Base-by-base conservation (phyloP, 1,140 invertebrate genomes). In the Pachyrhynchus sulphureomaculatus region DNA sequence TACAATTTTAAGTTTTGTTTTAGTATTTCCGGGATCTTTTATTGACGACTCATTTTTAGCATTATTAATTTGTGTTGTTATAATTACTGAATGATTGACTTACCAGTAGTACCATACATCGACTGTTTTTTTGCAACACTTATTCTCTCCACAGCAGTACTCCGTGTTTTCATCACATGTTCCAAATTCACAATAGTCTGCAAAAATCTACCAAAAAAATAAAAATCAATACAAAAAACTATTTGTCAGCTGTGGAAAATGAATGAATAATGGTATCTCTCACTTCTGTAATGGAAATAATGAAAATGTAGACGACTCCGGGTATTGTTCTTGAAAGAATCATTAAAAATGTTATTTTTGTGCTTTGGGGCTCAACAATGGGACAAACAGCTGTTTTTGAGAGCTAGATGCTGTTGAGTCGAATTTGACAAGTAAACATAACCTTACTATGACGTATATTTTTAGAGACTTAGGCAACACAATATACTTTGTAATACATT, bases 71-170 rank as follows among this genome's bases (percentile, higher is more conserved):
- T n/a, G n/a, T n/a, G n/a, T n/a, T n/a, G n/a, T n/a, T n/a, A n/a
- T n/a, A n/a, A n/a, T n/a, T 2, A 39, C 18, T 5, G 20, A 32
- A 21, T 12, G 18, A 20, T 34, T 21, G 5, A 15, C 60, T 55
- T 55, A 62, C 60, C 60, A 55, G n/a, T 62, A 62, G 26, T 62
- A 62, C 60, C 60, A 62, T 0, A 62, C 47, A 8, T 62, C 52
- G 4, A 56, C 60, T 13, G 60, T 55, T 47, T 62, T 56, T 49
- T 55, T 62, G 29, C 60, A 62, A 23, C 60, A 62, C 32, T 49
- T 55, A 49, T 62, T 56, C 10, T 62, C 60, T n/a, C 60, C 60
- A 29, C 60, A 62, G 15, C 60, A 62, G 17, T 55, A 56, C 17
- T 62, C 60, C 1, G 34, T 49, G 13, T 55, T 62, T 32, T 55